Conservation (phyloP, 2,888 invertebrate species). For the Cenopis cana region DNA sequence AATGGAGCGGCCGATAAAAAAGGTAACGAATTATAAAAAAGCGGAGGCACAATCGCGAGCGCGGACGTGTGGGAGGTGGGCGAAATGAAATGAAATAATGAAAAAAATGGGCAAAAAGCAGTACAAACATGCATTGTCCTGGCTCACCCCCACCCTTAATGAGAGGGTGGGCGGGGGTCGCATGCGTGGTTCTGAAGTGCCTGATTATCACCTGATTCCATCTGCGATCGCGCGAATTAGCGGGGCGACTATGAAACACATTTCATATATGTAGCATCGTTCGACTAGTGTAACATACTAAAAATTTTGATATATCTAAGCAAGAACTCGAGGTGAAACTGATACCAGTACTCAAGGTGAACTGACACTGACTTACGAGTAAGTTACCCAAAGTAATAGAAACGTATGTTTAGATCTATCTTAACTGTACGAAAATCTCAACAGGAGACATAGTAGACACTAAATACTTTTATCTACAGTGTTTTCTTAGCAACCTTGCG, state of each 20-base stretch:
- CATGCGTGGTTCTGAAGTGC: slow-evolving; percentile 73
- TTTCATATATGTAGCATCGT: no score
- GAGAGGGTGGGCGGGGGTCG: slow-evolving; percentile 65
- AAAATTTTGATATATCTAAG: background rate
- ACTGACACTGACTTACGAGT: no score
- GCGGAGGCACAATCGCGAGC: slow-evolving; percentile 83
- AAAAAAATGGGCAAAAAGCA: slow-evolving; percentile 85
- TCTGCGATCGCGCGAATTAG: slow-evolving; percentile 55
- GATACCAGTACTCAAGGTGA: background rate
- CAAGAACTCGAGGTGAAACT: background rate
- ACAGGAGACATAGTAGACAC: background rate
- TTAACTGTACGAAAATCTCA: background rate
- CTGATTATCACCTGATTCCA: slow-evolving; percentile 83
- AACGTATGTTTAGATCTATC: no score
- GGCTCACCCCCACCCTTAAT: slow-evolving; percentile 73
- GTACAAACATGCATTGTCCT: slow-evolving; percentile 85
- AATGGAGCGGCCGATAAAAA: slow-evolving; percentile 85
- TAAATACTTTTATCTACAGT: background rate
- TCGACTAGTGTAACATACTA: background rate
- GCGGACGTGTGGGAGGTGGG: slow-evolving; percentile 83
- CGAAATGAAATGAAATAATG: slow-evolving; percentile 86
- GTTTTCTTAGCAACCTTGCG: background rate
- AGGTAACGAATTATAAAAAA: slow-evolving; percentile 86
- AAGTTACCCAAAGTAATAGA: background rate
- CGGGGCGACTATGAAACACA: background rate